Conservation (phyloP, 2,888 invertebrate genomes). For the Dasypogon diadema region DNA sequence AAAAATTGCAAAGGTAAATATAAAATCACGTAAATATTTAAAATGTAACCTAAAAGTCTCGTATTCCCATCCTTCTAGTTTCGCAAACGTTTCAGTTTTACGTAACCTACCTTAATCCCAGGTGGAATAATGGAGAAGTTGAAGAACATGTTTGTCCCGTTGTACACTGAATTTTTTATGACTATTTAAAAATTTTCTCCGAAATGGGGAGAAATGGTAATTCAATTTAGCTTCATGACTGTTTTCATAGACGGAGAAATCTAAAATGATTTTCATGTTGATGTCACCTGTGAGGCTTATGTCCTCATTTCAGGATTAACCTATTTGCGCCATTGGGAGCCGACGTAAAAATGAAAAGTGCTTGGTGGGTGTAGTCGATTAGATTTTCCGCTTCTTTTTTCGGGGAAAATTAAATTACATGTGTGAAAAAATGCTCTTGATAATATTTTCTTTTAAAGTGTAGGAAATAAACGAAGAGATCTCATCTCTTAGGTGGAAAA, state of each 20-base stretch:
- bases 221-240: constrained; percentile 33
- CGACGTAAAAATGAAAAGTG: not conserved
- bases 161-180: constrained; percentile 31
- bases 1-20: too few relatives aligned
- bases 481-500: not conserved
- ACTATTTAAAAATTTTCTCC: constrained; percentile 12
- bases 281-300: constrained; percentile 29
- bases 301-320: not conserved
- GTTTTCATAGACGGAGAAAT: not conserved
- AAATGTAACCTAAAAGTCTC: too few relatives aligned
- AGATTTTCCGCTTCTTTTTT: not conserved
- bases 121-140: too few relatives aligned
- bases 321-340: constrained; percentile 7
- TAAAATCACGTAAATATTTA: too few relatives aligned
- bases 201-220: constrained; percentile 17
- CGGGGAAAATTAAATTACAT: not conserved
- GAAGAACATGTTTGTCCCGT: not conserved
- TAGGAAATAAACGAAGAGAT: not conserved
- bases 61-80: too few relatives aligned
- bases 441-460: not conserved
- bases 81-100: too few relatives aligned
- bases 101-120: too few relatives aligned
- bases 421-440: not conserved
- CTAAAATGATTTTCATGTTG: constrained; percentile 46
- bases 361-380: not conserved